Evolutionary conservation across 1,140 invertebrate species (phyloP).

Genomic region (Hycleus phaleratus): DNA sequence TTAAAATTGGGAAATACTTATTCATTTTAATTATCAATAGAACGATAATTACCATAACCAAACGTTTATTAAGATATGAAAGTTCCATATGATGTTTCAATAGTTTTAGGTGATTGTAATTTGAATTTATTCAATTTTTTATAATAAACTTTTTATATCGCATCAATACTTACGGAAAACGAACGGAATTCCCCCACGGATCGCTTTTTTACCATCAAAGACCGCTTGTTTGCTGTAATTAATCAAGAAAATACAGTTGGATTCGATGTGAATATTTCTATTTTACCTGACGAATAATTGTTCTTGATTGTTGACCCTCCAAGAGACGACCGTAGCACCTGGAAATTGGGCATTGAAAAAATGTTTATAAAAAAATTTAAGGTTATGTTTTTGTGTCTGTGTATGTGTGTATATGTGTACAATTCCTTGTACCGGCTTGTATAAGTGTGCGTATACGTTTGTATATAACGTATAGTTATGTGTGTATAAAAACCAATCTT

Average conservation of each 20-base stretch:
- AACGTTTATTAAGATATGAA: not conserved
- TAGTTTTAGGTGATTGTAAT: too few relatives aligned
- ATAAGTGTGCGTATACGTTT: too few relatives aligned
- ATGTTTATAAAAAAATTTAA: constrained; percentile 39
- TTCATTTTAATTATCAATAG: not conserved
- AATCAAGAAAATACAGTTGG: constrained; percentile 30
- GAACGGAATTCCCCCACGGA: constrained; percentile 90
- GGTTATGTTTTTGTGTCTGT: constrained; percentile 36
- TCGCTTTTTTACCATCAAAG: constrained; percentile 91
- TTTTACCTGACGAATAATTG: constrained; percentile 84
- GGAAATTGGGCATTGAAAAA: constrained; percentile 31
- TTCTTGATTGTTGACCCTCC: constrained; percentile 91
- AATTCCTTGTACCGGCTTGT: not conserved
- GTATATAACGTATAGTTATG: not conserved
- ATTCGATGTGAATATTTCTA: constrained; percentile 3
- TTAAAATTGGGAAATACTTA: too few relatives aligned
- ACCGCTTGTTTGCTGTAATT: constrained; percentile 81
- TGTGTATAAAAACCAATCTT: too few relatives aligned
- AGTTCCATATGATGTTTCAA: too few relatives aligned
- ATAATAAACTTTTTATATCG: not conserved
- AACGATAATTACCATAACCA: not conserved
- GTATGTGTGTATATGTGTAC: constrained; percentile 29
- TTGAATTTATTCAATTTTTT: too few relatives aligned
- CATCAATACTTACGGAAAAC: constrained; percentile 81
- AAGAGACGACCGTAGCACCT: constrained; percentile 91